Base-by-base conservation (phyloP, 2,113 vertebrate genomes). In the Castor canadensis region DNA sequence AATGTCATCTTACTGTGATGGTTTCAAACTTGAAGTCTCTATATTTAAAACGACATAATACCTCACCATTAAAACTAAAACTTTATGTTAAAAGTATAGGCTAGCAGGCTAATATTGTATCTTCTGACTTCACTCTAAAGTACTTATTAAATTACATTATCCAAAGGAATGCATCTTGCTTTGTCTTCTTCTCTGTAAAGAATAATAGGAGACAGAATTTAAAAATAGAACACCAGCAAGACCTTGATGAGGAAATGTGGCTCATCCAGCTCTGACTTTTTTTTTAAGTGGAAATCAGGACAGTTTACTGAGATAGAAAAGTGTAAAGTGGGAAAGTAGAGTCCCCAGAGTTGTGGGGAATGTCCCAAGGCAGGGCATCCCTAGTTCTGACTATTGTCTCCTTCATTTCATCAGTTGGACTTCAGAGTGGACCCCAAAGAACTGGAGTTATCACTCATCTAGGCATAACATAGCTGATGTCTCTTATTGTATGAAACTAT, bases 1-100 rank as follows among this genome's bases (percentile, higher is more conserved):
- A 7, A 67, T 82, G 82, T 62, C 91, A 93, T 88, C 60, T 93
- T 40, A 62, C 22, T 38, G 26, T 75, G 72, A 91, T 28, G 16
- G 43, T 52, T 80, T 45, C n/a, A 58, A 95, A 30, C 35, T 62
- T 73, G 82, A 91, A n/a, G 87, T 85, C 85, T 95, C 95, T 94
- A 89, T 95, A 85, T 94, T 96, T 95, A 93, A 94, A 96, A 95
- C 52, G 73, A 40, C 56, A 45, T 49, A 73, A 73, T 69, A 58
- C 6, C 38, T 88, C 49, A 72, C 43, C 20, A 19, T 58, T 84
- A 79, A 95, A 92, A 87, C 26, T 49, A 45, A 93, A 92, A 71
- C 6, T 26, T 22, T 47, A 77, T 83, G 66, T 93, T 58, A 43
- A 62, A 81, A 83, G 67, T 9, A 24, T 45, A 77, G 60, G 7